Percentiles rank a stretch among this genome's conserved stretches.
phyloP scores from a whole-genome alignment of 2,797 vertebrate genomes.

The Podarcis lilfordi region DNA sequence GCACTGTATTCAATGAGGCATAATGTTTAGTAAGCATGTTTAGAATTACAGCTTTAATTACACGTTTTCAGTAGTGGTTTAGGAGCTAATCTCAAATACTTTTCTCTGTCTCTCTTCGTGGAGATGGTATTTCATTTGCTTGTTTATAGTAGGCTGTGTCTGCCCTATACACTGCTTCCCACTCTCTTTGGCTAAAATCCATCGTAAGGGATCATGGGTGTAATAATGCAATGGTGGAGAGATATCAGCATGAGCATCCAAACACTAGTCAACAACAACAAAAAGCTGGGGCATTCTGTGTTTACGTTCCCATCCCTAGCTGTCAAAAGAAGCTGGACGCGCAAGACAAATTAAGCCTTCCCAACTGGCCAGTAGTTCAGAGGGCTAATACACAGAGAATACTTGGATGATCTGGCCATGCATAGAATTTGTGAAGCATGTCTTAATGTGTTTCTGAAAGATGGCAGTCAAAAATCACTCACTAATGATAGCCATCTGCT shows the following conservation, averaged over 20 bases:
- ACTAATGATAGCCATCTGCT: conserved; percentile 62
- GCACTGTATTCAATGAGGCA: not conserved
- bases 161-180: not conserved
- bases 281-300: not conserved
- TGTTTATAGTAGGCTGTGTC: not conserved
- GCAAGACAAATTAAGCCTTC: conserved; percentile 1
- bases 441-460: conserved; percentile 14
- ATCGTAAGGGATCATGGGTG: conserved; percentile 6
- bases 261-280: not conserved
- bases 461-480: conserved; percentile 29
- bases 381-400: conserved; percentile 13
- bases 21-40: not conserved
- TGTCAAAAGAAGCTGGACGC: conserved; percentile 19
- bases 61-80: not conserved
- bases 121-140: not conserved
- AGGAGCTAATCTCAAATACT: not conserved
- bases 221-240: not conserved
- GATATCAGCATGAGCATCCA: not conserved
- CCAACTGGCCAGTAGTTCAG: conserved; percentile 18
- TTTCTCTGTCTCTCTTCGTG: not conserved
- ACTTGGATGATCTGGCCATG: conserved; percentile 8
- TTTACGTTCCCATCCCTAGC: conserved; percentile 3
- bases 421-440: conserved; percentile 42
- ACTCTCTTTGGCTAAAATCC: not conserved
- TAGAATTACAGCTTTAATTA: not conserved